These are phyloP conservation scores for Thunnus maccoyii DNA, from an alignment of 2,113 vertebrate genomes.

Conservation along the genomic window DNA sequence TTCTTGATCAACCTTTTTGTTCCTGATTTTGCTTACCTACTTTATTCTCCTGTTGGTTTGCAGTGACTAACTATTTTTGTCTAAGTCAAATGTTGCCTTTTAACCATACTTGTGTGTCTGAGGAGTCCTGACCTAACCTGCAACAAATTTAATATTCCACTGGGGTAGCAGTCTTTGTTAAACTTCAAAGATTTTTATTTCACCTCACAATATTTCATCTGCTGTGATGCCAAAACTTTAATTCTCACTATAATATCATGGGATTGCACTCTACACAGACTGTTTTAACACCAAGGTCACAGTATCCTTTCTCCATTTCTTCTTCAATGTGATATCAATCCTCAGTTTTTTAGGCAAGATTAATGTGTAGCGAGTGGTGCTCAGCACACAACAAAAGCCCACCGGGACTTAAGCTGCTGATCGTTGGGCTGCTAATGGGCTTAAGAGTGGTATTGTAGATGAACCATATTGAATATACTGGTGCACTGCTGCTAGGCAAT, in stretches of 20 bases:
- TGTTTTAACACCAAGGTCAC: not conserved
- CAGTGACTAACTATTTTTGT: too few relatives aligned
- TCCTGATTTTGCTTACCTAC: too few relatives aligned
- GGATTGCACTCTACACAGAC: not conserved
- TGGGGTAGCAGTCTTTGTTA: not conserved
- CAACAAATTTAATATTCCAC: not conserved
- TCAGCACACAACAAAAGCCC: conserved; percentile 3
- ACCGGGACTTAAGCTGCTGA: not conserved
- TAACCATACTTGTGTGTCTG: not conserved
- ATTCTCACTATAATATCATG: not conserved
- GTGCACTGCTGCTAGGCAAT: conserved; percentile 23
- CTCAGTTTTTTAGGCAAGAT: not conserved
- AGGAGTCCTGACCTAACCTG: not conserved
- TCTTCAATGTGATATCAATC: not conserved
- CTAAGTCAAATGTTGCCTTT: conserved; percentile 3
- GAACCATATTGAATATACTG: not conserved
- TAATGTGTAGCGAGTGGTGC: not conserved
- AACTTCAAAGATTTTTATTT: conserved; percentile 12
- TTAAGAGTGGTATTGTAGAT: not conserved
- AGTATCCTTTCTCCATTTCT: not conserved
- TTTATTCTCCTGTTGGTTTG: too few relatives aligned
- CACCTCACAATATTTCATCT: conserved; percentile 9
- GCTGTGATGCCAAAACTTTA: not conserved
- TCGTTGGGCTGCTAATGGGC: not conserved
- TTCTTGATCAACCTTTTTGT: too few relatives aligned